Conservation (phyloP, 23 tunicate genomes). For the Botrylloides violaceus region DNA sequence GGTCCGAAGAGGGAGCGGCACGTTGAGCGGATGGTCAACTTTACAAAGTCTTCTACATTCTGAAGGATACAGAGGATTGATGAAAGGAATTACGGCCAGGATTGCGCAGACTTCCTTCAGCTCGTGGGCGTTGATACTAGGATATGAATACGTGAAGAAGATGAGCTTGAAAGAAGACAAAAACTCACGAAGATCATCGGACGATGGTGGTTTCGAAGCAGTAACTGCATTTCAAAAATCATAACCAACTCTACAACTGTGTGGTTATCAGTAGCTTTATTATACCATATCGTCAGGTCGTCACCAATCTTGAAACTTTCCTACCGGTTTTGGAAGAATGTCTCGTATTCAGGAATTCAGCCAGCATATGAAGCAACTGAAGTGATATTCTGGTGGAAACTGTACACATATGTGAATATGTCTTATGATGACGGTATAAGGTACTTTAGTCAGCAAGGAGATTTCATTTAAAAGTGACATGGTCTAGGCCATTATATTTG, state of each 20-base stretch:
- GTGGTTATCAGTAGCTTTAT: too few relatives aligned
- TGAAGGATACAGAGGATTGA: constrained; percentile 68
- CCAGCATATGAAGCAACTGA: too few relatives aligned
- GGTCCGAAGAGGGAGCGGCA: constrained; percentile 34
- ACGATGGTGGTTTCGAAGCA: neutral
- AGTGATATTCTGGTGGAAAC: too few relatives aligned
- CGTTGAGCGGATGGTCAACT: constrained; percentile 31
- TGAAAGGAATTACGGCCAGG: constrained; percentile 66
- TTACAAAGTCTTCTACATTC: constrained; percentile 29
- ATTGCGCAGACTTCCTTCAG: constrained; percentile 53
- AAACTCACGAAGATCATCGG: neutral
- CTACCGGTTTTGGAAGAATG: too few relatives aligned
- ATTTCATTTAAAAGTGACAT: too few relatives aligned
- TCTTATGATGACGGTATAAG: too few relatives aligned
- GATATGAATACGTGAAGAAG: constrained; percentile 84
- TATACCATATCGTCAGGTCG: too few relatives aligned
- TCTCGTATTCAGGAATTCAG: too few relatives aligned
- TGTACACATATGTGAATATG: too few relatives aligned
- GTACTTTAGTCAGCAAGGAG: too few relatives aligned
- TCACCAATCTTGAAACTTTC: too few relatives aligned
- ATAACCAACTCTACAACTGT: neutral
- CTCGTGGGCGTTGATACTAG: constrained; percentile 58
- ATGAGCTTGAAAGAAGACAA: constrained; percentile 37
- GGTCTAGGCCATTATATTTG: too few relatives aligned
- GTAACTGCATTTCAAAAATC: constrained; percentile 10